Conservation (phyloP, 1,140 invertebrate species). For the Rhopalosiphum maidis region DNA sequence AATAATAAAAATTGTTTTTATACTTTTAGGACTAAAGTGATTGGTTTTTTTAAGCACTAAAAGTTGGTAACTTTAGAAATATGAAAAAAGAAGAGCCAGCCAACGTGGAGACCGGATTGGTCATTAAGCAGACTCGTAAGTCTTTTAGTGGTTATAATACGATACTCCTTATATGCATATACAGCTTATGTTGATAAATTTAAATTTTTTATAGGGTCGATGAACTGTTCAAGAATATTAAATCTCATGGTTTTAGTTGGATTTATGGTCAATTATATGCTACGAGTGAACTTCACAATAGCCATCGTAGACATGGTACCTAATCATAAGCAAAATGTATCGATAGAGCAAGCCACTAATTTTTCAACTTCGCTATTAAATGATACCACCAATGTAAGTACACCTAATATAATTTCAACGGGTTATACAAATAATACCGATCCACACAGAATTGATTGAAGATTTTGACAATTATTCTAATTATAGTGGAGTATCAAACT, state of each 20-base stretch:
- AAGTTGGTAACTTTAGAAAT: not conserved
- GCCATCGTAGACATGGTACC: constrained; percentile 84
- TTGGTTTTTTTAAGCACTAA: not conserved
- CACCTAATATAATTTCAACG: not conserved
- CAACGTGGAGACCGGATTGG: constrained; percentile 10
- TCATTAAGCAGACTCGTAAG: constrained; percentile 23
- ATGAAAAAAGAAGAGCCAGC: constrained; percentile 4
- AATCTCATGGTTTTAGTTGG: constrained; percentile 85
- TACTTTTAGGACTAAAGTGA: not conserved
- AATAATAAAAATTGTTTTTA: not conserved
- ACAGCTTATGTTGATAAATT: not conserved
- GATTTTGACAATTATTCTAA: not conserved
- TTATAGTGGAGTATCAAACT: not conserved
- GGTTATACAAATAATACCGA: not conserved
- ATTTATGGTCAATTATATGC: constrained; percentile 87
- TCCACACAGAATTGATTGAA: not conserved
- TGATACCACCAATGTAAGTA: constrained; percentile 43
- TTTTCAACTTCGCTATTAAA: not conserved
- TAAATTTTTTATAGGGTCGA: constrained; percentile 66
- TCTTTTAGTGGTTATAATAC: not conserved
- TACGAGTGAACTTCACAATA: constrained; percentile 87
- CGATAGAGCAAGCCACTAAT: not conserved
- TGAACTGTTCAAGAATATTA: constrained; percentile 79
- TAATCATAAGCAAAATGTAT: constrained; percentile 5
- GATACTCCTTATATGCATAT: not conserved